Percentiles rank a stretch among this genome's conserved stretches.
Evolutionary conservation across 2,113 vertebrate genomes (phyloP).

Genomic region (Reinhardtius hippoglossoides): DNA sequence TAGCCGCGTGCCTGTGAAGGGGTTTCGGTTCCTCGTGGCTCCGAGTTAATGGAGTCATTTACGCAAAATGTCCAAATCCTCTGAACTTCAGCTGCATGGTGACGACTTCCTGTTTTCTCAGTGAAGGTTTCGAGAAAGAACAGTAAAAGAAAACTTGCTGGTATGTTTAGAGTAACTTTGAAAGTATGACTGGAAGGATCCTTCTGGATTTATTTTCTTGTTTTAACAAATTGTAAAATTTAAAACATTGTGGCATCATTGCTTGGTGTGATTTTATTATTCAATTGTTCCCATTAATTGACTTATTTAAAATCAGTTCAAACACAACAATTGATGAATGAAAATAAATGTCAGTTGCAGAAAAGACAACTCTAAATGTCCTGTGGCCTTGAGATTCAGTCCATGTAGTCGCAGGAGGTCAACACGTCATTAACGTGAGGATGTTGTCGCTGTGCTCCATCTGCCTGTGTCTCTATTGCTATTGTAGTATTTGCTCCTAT

Average conservation of each 20-base stretch:
- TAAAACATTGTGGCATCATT: background rate
- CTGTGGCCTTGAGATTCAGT: background rate
- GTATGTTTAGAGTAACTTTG: background rate
- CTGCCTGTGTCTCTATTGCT: background rate
- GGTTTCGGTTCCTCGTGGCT: background rate
- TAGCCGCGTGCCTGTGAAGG: background rate
- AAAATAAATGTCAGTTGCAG: background rate
- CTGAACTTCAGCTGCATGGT: background rate
- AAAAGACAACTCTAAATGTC: background rate
- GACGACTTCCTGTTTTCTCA: background rate
- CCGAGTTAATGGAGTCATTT: background rate
- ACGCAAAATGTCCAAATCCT: background rate
- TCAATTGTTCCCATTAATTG: background rate
- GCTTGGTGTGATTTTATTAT: background rate
- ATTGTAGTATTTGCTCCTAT: background rate
- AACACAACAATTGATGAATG: background rate
- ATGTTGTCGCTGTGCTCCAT: background rate
- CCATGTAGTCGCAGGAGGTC: background rate
- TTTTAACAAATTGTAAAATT: background rate
- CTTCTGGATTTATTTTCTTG: background rate
- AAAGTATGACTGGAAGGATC: background rate
- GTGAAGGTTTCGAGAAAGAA: slow-evolving; percentile 7
- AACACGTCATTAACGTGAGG: background rate
- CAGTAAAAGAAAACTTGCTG: too few relatives aligned
- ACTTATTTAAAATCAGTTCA: background rate